Evolutionary conservation across 2,113 vertebrate species (phyloP).

Genomic region (Orientallactaga bullata): DNA sequence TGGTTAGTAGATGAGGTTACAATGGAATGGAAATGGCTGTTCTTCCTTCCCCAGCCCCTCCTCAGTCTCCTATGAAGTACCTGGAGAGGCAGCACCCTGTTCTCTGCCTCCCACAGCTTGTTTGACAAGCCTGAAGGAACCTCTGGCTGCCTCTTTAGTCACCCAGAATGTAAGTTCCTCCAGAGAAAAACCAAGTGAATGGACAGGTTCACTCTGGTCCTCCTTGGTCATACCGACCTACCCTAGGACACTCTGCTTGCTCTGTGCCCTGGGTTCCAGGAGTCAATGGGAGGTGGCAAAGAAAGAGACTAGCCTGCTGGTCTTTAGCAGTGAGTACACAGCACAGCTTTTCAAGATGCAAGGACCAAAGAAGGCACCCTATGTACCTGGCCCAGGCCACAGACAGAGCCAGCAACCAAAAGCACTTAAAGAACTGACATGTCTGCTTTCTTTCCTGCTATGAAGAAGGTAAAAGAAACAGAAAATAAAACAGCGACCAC

Average conservation of each 20-base stretch:
- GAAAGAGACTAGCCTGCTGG: background rate
- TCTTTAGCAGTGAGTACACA: background rate
- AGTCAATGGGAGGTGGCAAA: background rate
- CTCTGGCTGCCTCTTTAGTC: background rate
- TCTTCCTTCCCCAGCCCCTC: background rate
- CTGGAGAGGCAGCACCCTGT: accelerated
- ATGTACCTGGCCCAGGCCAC: too few relatives aligned
- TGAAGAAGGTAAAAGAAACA: background rate
- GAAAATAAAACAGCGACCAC: background rate
- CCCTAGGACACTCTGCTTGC: background rate
- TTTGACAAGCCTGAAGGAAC: background rate
- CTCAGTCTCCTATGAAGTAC: background rate
- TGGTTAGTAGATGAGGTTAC: background rate
- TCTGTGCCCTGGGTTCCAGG: accelerated
- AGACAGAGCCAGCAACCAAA: background rate
- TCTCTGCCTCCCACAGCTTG: background rate
- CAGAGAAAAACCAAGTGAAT: background rate
- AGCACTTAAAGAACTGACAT: accelerated
- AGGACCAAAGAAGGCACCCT: background rate
- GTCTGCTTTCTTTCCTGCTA: background rate
- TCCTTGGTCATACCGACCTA: background rate
- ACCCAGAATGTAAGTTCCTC: background rate
- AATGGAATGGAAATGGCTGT: too few relatives aligned
- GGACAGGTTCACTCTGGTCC: background rate
- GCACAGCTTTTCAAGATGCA: background rate